Evolutionary conservation across 1,140 invertebrate species (phyloP).

Genomic region (Platorchestia sp.): DNA sequence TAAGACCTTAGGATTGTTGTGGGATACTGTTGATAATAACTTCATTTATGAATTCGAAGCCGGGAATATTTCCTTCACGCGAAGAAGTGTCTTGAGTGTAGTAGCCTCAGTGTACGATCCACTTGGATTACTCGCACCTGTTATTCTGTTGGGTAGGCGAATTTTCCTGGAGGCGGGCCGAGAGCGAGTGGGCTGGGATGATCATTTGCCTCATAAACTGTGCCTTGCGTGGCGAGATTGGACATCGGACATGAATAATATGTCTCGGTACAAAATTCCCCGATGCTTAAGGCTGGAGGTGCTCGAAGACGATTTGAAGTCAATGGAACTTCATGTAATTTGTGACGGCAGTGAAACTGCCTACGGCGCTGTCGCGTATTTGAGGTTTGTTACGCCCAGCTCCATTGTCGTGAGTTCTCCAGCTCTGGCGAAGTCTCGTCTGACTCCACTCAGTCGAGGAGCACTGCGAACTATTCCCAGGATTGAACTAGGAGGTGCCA

Average conservation of each 20-base stretch:
- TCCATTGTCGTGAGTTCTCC: not conserved
- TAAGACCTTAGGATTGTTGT: too few relatives aligned
- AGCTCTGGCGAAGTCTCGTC: not conserved
- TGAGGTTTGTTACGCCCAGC: not conserved
- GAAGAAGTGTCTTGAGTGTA: too few relatives aligned
- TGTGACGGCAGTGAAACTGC: too few relatives aligned
- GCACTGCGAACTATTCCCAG: not conserved
- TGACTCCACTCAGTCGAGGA: not conserved
- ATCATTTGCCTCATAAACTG: not conserved
- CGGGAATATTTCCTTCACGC: not conserved
- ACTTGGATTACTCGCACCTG: not conserved
- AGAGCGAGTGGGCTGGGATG: too few relatives aligned
- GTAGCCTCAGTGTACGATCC: not conserved
- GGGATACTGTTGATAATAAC: too few relatives aligned
- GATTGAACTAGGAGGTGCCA: not conserved
- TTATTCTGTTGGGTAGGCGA: not conserved
- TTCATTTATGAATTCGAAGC: too few relatives aligned
- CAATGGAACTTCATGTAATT: not conserved
- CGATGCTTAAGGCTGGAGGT: not conserved
- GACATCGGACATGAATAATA: not conserved
- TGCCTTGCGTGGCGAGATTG: too few relatives aligned
- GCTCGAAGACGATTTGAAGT: not conserved
- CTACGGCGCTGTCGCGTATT: not conserved
- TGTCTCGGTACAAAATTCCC: not conserved
- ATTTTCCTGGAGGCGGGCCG: not conserved